These are phyloP conservation scores for Labroides dimidiatus DNA, from an alignment of 2,797 vertebrate genomes.

Conservation along the genomic window DNA sequence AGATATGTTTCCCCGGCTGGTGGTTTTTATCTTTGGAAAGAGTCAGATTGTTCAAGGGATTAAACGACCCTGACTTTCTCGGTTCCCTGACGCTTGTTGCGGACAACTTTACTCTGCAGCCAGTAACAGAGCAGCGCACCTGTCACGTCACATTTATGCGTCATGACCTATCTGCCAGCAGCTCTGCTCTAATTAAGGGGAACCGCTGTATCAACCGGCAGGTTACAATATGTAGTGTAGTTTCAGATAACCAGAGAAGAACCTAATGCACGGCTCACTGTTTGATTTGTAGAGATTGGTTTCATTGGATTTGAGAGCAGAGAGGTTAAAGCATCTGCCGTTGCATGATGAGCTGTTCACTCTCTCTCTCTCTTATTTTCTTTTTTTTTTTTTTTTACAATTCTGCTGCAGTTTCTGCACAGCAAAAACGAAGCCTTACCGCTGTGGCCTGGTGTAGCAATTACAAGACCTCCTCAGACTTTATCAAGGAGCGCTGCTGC, in stretches of 20 bases:
- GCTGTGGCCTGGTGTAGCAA: conserved; percentile 57
- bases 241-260: conserved; percentile 16
- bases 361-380: conserved; percentile 4
- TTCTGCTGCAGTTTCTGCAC: conserved; percentile 39
- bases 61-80: too few relatives aligned
- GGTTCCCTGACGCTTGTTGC: too few relatives aligned
- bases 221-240: too few relatives aligned
- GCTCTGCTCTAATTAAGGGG: too few relatives aligned
- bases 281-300: conserved; percentile 28
- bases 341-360: conserved; percentile 43
- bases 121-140: too few relatives aligned
- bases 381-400: conserved; percentile 46
- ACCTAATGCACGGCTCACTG: conserved; percentile 27
- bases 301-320: conserved; percentile 1
- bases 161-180: too few relatives aligned
- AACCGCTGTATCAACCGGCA: too few relatives aligned
- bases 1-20: too few relatives aligned
- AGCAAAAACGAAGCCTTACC: conserved; percentile 56
- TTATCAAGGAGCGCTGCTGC: conserved; percentile 58
- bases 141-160: too few relatives aligned
- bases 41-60: too few relatives aligned
- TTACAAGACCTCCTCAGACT: conserved; percentile 67
- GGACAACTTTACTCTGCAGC: too few relatives aligned
- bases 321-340: conserved; percentile 27
- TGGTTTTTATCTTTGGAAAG: too few relatives aligned